Percentiles rank a stretch among this genome's conserved stretches.
Conservation (phyloP, 2,797 vertebrate species). For the Tachyglossus aculeatus region DNA sequence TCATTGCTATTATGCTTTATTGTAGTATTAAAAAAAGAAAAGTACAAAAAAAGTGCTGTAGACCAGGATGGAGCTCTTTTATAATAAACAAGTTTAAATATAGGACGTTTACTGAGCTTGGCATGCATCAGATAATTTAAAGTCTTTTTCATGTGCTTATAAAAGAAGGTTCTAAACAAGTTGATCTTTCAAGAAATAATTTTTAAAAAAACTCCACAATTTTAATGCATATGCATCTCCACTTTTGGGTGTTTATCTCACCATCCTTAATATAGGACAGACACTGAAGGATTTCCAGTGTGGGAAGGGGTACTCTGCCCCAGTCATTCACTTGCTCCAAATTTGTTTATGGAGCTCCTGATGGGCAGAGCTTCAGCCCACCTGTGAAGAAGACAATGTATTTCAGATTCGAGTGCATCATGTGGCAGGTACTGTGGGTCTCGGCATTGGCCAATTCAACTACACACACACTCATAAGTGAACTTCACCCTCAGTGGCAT, state of each 20-base stretch:
- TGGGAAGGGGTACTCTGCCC: no score
- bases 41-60: not conserved
- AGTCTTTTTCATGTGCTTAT: not conserved
- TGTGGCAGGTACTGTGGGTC: no score
- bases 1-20: slow-evolving; percentile 13
- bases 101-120: not conserved
- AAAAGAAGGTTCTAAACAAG: slow-evolving; percentile 6
- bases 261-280: not conserved
- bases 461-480: no score
- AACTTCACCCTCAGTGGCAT: no score
- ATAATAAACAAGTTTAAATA: not conserved
- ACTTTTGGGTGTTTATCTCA: not conserved
- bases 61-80: not conserved
- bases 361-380: no score
- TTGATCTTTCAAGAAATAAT: slow-evolving; percentile 5
- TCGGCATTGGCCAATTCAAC: no score
- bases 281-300: not conserved
- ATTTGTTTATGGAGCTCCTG: no score
- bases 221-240: not conserved
- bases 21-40: not conserved
- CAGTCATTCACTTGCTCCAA: no score
- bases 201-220: not conserved
- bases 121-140: not conserved
- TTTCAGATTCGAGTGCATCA: no score
- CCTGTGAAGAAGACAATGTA: no score